These are phyloP conservation scores for Chrysemys picta DNA, from an alignment of 2,113 vertebrate species.

Conservation along the genomic window DNA sequence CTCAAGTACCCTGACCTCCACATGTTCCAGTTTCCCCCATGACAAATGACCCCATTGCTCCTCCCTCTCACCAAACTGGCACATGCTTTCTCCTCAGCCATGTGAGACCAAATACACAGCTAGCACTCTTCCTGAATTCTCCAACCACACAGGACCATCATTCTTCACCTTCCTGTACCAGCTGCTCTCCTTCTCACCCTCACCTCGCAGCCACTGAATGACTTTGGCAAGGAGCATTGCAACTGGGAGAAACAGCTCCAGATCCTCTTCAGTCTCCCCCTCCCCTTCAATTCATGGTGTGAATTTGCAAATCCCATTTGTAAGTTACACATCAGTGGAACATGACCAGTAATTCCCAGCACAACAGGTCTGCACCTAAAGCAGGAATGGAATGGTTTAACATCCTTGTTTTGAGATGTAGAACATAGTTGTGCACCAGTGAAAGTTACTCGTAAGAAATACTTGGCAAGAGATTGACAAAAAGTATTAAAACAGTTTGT, in stretches of 20 bases:
- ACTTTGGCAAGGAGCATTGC: background rate
- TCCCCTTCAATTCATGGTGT: background rate
- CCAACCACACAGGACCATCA: background rate
- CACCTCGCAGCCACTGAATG: background rate
- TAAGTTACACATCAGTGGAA: background rate
- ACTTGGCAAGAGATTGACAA: background rate
- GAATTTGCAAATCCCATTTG: background rate
- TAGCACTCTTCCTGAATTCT: background rate
- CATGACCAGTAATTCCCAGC: background rate
- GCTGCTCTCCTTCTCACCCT: background rate
- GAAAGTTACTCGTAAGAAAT: background rate
- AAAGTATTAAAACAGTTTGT: background rate
- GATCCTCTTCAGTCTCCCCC: background rate
- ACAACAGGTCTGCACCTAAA: background rate
- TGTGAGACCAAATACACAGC: background rate
- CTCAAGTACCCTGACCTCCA: background rate
- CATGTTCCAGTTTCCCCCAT: background rate
- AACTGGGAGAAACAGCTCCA: background rate
- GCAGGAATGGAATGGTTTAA: background rate
- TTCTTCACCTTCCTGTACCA: background rate
- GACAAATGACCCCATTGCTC: background rate
- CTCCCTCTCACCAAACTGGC: background rate
- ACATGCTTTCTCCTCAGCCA: background rate
- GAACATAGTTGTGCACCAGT: background rate
- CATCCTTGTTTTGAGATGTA: background rate